Evolutionary conservation across 2,888 invertebrate genomes (phyloP), one percentile per base, ranked within the genome.

Genomic region (Cantharis rustica): DNA sequence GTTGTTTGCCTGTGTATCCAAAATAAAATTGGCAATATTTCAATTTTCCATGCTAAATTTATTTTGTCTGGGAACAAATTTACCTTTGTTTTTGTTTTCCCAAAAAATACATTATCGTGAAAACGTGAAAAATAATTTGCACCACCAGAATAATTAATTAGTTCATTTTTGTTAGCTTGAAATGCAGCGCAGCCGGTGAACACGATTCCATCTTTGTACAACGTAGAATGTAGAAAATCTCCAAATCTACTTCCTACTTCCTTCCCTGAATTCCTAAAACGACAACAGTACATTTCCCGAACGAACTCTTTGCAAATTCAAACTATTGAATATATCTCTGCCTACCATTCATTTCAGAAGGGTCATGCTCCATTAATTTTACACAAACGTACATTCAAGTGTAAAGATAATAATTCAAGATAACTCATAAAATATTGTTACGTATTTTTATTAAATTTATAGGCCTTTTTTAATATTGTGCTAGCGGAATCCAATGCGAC

Each of bases 401-500:
- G 47, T 47, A 9, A 47, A 47, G 47, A 47, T 47, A 47, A 47
- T 47, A 47, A 47, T 47, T 47, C 13, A n/a, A 47, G 47, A 47
- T 47, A 47, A 47, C 1, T 47, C n/a, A n/a, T 47, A 47, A 47
- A 47, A 47, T 47, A 47, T 47, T 47, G 47, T 47, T 47, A 47
- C 7, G 7, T n/a, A 13, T 47, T 47, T 47, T 31, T 31, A 5
- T 31, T n/a, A n/a, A 47, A 47, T 11, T 47, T n/a, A 26, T 10
- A 10, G 7, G 26, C 9, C 10, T 26, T 26, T 26, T 26, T 26
- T 26, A 23, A 83, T 87, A 87, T 91, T 92, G 93, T 87, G 96
- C 96, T 90, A 97, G 91, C 84, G 97, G 96, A 84, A 98, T 81
- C 99, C 99, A 71, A 95, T 95, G 88, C 95, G 94, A 77, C n/a